Conservation (phyloP, 1,140 invertebrate genomes). For the Orussus abietinus region DNA sequence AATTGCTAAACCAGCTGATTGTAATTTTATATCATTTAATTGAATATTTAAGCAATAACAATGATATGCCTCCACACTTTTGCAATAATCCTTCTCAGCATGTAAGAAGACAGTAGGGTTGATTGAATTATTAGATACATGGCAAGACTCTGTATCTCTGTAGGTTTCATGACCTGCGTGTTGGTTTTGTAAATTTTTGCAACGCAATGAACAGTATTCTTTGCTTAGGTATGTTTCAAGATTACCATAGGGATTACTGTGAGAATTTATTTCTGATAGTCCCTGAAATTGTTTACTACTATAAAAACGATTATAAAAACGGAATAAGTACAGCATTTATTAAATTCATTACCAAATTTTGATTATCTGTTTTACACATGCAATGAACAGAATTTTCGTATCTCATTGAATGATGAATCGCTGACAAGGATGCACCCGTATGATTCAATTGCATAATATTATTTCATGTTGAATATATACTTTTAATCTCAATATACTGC, state of each 20-base stretch:
- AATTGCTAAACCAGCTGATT: conserved; percentile 20
- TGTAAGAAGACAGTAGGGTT: too few species aligned
- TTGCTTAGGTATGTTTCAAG: conserved; percentile 20
- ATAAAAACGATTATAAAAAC: too few species aligned
- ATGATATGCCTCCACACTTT: conserved; percentile 34
- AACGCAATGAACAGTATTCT: conserved; percentile 10
- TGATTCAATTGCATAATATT: conserved; percentile 14
- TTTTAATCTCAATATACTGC: conserved; percentile 29
- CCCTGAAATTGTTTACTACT: conserved; percentile 18
- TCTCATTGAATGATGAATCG: conserved; percentile 9
- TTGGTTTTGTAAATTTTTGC: conserved; percentile 16
- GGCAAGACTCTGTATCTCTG: conserved; percentile 8
- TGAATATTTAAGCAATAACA: conserved; percentile 38
- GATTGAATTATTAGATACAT: conserved; percentile 6
- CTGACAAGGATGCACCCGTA: not conserved
- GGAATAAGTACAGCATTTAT: conserved; percentile 5
- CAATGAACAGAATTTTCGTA: conserved; percentile 7
- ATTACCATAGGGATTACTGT: conserved; percentile 35
- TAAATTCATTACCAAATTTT: conserved; percentile 5
- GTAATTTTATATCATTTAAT: conserved; percentile 31
- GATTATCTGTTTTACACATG: too few species aligned
- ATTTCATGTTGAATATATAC: conserved; percentile 8
- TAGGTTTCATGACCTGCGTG: conserved; percentile 8
- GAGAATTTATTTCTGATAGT: conserved; percentile 24
- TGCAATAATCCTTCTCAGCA: conserved; percentile 19